Percentiles rank a stretch among this genome's conserved stretches.
Conservation (phyloP, 1,140 invertebrate genomes). For the Cydia fagiglandana region DNA sequence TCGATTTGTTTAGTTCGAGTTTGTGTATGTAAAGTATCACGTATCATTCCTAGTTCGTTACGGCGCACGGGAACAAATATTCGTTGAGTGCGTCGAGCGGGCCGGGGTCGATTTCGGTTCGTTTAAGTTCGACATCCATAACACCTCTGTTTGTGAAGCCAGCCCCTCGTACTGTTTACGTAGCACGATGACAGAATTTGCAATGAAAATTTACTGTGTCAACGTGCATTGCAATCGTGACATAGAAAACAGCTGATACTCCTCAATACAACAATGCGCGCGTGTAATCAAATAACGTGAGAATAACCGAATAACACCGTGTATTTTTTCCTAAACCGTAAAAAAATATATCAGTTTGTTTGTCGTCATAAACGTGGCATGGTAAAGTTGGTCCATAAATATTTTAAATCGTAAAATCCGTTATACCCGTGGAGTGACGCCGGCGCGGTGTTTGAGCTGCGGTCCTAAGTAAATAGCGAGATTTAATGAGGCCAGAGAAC, state of each 20-base stretch:
- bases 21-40: conserved; percentile 9
- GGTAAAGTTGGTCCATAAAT: conserved; percentile 62
- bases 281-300: conserved; percentile 11
- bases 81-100: conserved; percentile 31
- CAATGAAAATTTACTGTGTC: conserved; percentile 76
- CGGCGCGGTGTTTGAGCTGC: conserved; percentile 58
- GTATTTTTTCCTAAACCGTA: conserved; percentile 21
- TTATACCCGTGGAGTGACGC: conserved; percentile 59
- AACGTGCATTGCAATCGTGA: conserved; percentile 67
- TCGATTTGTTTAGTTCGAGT: not conserved
- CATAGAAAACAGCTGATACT: conserved; percentile 28
- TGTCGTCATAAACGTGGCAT: conserved; percentile 51
- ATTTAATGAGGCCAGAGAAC: conserved; percentile 66
- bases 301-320: conserved; percentile 16
- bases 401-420: conserved; percentile 71
- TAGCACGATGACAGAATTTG: conserved; percentile 74
- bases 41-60: conserved; percentile 28
- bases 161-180: conserved; percentile 52
- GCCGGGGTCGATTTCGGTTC: conserved; percentile 70
- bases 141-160: conserved; percentile 70
- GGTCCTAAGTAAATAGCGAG: conserved; percentile 70
- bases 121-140: conserved; percentile 78
- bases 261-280: not conserved
- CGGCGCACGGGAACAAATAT: conserved; percentile 29
- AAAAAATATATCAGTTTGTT: conserved; percentile 33